Base-by-base conservation (phyloP, 1,140 invertebrate genomes). In the Tribolium madens region DNA sequence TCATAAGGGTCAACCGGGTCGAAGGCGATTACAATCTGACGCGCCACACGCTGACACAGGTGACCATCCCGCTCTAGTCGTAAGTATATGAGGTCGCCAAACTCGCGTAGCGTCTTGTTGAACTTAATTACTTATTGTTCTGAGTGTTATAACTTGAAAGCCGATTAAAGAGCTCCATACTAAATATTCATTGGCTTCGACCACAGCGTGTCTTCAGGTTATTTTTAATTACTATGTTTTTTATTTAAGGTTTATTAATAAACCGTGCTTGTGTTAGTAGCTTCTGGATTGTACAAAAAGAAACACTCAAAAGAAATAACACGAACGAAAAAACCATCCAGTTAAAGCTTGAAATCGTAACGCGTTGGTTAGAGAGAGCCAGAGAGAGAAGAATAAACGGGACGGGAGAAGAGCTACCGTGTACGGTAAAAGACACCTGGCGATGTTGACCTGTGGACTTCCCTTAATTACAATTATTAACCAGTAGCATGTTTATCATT, bases 391-490 rank as follows among this genome's bases (percentile, higher is more conserved):
- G 64, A 76, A 46, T 15, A 76, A 33, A 64, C 14, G 26, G 75
- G 21, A 76, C 26, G 26, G 57, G 26, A 64, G 57, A 64, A 64
- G 57, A 76, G 80, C 80, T 81, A 81, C 80, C 53, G 80, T 81
- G 76, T 76, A 79, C 78, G 69, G 76, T 76, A 76, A 79, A 75
- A 52, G 73, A 81, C 80, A 81, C 80, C 80, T 81, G 80, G 80
- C 76, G 64, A 42, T 78, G 76, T 79, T 79, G 80, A 81, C 75
- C 78, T 79, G 68, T 79, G 76, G 80, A 81, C 78, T 81, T 81
- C 80, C 77, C 80, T 81, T 79, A 81, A 81, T 81, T 81, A 81
- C 78, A 81, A 81, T 81, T 81, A 81, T 81, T 79, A 81, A 79
- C 78, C 78, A 81, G 80, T 81, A 81, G 80, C 80, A 64, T 77